Base-by-base conservation (phyloP, 2,113 vertebrate genomes). In the Pipa parva region DNA sequence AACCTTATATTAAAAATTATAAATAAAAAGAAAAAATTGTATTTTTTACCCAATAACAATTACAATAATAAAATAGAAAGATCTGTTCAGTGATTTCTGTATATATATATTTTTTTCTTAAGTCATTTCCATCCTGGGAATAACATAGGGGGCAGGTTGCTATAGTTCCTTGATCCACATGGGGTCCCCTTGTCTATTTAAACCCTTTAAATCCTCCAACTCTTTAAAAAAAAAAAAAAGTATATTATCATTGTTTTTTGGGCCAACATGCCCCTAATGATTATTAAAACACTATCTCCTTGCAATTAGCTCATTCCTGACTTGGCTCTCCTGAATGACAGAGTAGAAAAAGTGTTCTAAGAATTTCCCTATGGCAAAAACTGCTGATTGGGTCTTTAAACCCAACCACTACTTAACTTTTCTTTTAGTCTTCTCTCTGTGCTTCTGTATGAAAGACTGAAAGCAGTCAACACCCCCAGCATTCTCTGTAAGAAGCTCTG, bases 61-160 rank as follows among this genome's bases (percentile, higher is more conserved):
- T n/a, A n/a, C n/a, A n/a, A n/a, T n/a, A n/a, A n/a, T n/a, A n/a
- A n/a, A n/a, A n/a, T n/a, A n/a, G n/a, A n/a, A n/a, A n/a, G n/a
- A n/a, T n/a, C n/a, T n/a, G n/a, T n/a, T n/a, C n/a, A n/a, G n/a
- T n/a, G n/a, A n/a, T n/a, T n/a, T n/a, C n/a, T n/a, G n/a, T n/a
- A n/a, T n/a, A n/a, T n/a, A n/a, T n/a, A n/a, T 85, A 81, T 85
- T 85, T 80, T 85, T 81, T 87, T 88, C 90, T 89, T 91, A 86
- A 90, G 87, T 80, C 85, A 85, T 87, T 90, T 90, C 86, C 80
- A 83, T 85, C 91, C 81, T 75, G 84, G 87, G 86, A 88, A 89
- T 86, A 89, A 89, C 91, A 91, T 91, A 88, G 2, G 2, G 87
- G 88, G 87, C 86, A 91, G 88, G 90, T 92, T 92, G 87, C 92